These are phyloP conservation scores for Bilobella aurantiaca DNA, from an alignment of 1,140 invertebrate species.

Conservation along the genomic window DNA sequence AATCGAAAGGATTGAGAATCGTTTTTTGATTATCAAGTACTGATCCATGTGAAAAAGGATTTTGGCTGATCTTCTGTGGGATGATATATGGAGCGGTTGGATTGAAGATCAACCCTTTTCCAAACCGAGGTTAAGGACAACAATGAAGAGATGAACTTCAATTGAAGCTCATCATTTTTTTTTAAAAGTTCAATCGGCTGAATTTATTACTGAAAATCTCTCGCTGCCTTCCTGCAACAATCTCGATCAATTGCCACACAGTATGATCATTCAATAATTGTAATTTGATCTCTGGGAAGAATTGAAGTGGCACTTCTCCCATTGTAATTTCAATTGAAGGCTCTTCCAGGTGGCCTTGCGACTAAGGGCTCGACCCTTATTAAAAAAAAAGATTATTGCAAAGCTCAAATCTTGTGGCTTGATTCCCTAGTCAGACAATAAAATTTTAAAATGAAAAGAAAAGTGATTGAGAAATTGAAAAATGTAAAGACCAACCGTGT, in stretches of 20 bases:
- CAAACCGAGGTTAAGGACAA: background rate
- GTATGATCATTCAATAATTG: background rate
- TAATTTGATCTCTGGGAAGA: constrained; percentile 1
- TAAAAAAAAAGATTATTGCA: background rate
- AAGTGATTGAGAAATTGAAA: no score
- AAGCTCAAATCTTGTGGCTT: no score
- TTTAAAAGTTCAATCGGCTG: background rate
- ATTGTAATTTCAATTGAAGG: background rate
- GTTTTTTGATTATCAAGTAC: no score
- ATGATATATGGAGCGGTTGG: background rate
- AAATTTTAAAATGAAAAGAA: no score
- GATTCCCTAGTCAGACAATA: no score
- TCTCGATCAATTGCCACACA: background rate
- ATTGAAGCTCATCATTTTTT: no score
- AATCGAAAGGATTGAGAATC: no score
- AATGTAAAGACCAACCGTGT: no score
- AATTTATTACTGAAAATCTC: background rate
- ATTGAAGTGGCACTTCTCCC: background rate
- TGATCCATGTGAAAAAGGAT: no score
- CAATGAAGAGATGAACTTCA: background rate
- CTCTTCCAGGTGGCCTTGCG: background rate
- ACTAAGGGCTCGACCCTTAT: background rate
- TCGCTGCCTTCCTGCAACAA: background rate
- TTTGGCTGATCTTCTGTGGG: no score
- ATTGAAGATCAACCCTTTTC: background rate